Base-by-base conservation (phyloP, 2,797 vertebrate species). In the Lagorchestes hirsutus region DNA sequence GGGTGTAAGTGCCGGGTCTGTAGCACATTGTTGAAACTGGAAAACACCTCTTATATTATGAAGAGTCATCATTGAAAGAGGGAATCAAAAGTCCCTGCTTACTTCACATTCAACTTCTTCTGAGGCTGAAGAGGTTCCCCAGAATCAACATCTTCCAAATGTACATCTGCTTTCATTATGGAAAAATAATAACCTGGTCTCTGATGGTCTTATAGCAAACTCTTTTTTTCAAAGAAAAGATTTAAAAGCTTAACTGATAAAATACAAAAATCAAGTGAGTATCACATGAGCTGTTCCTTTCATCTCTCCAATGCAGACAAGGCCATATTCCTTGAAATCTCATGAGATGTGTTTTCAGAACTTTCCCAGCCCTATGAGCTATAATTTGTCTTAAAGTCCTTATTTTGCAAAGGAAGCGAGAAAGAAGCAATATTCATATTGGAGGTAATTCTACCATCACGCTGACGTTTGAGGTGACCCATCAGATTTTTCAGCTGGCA, bases 41-140 rank as follows among this genome's bases (percentile, higher is more conserved):
- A 96, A 97, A 97, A 97, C 95, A 97, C 97, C 95, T 97, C 95
- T 96, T 94, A 96, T 96, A 97, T 98, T 92, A 95, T 93, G 92
- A 93, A 97, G 95, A 82, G 74, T 4, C 95, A 62, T 96, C 97
- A 28, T 3, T 52, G 92, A 90, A 93, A 93, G 9, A 29, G 91
- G 40, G 91, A 96, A 96, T 96, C 97, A 94, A 57, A 54, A 94
- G 93, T 95, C 97, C 92, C 92, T 91, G 92, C 57, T 97, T 52
- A 59, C 95, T 95, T 94, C 93, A 93, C 92, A 93, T 62, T 92
- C 91, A 93, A 93, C 92, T 97, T 92, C 82, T 94, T 92, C 29
- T 3, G 14, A 92, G 91, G 67, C 55, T 56, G 90, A 93, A 90
- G 94, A 92, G 55, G 46, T 93, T 93, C 55, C 54, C 67, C 16